phyloP scores from a whole-genome alignment of 2,888 invertebrate genomes.

The Acanthosepion pharaonis region DNA sequence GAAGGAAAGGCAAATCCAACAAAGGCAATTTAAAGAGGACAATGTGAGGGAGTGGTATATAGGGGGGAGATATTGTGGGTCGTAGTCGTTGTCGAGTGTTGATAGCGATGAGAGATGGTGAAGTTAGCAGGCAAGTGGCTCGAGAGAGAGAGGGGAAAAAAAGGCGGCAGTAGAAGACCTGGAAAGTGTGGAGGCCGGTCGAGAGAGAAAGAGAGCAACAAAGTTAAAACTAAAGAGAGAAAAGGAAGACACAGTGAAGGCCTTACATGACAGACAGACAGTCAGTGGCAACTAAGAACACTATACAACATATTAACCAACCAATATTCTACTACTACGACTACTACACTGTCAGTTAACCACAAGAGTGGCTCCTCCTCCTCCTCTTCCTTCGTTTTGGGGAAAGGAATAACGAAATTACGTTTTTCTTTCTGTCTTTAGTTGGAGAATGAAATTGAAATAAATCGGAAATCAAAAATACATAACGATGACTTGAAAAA shows the following conservation, averaged over 20 bases:
- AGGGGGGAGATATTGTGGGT: not conserved
- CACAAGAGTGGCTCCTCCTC: not conserved
- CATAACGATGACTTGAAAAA: not conserved
- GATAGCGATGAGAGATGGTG: constrained; percentile 33
- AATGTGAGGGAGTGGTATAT: not conserved
- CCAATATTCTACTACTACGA: not conserved
- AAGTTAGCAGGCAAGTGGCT: constrained; percentile 33
- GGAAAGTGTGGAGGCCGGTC: no score
- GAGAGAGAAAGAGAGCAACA: no score
- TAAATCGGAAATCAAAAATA: not conserved
- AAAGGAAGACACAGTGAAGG: not conserved
- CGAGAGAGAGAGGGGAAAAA: not conserved
- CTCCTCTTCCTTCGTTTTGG: not conserved
- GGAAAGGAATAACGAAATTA: not conserved
- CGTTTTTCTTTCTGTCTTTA: not conserved
- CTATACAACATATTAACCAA: not conserved
- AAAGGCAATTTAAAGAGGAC: constrained; percentile 33
- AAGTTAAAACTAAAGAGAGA: no score
- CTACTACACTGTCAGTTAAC: not conserved
- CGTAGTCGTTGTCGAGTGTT: not conserved
- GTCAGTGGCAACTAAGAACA: constrained; percentile 33
- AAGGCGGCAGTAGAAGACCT: not conserved
- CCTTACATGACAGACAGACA: not conserved
- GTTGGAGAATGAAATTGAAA: not conserved
- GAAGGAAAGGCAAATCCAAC: not conserved